Percentiles rank a stretch among this genome's conserved stretches.
phyloP scores from a whole-genome alignment of 2,113 vertebrate species.

The Notiomystis cincta region DNA sequence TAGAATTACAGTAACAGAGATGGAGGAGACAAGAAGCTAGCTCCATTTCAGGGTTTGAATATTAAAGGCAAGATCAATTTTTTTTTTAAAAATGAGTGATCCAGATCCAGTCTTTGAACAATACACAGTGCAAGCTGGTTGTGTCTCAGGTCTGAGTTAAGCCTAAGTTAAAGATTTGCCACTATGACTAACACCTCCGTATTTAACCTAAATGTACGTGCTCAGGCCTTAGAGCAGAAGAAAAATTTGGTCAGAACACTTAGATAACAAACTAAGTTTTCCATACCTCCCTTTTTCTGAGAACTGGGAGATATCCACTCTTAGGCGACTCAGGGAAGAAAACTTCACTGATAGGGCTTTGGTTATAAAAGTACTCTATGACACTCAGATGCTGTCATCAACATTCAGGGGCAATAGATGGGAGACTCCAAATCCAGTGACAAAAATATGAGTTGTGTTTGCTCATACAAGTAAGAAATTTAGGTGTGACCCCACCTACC shows the following conservation, averaged over 20 bases:
- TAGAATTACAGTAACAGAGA: not conserved
- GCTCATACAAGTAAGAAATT: not conserved
- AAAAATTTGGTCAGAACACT: not conserved
- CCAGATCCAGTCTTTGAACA: not conserved
- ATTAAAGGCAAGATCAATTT: not conserved
- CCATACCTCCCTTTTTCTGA: not conserved
- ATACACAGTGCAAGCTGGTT: not conserved
- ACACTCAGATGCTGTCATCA: not conserved
- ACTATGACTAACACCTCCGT: not conserved
- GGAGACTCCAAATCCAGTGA: not conserved
- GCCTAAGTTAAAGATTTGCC: not conserved
- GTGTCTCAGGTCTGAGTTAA: not conserved
- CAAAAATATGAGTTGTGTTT: not conserved
- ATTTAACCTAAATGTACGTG: not conserved
- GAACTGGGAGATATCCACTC: not conserved
- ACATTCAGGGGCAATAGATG: not conserved
- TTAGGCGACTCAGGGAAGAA: rapidly evolving
- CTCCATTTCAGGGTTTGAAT: not conserved
- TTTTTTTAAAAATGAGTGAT: not conserved
- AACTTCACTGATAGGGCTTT: not conserved
- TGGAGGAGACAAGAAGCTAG: not conserved
- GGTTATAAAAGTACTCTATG: not conserved
- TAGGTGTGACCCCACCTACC: rapidly evolving
- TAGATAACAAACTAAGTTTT: not conserved
- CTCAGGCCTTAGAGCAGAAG: not conserved